A percentile compares a stretch with the other conserved stretches of the same genome.
Conservation (phyloP, 1,140 invertebrate species). For the Ganaspis sp. region DNA sequence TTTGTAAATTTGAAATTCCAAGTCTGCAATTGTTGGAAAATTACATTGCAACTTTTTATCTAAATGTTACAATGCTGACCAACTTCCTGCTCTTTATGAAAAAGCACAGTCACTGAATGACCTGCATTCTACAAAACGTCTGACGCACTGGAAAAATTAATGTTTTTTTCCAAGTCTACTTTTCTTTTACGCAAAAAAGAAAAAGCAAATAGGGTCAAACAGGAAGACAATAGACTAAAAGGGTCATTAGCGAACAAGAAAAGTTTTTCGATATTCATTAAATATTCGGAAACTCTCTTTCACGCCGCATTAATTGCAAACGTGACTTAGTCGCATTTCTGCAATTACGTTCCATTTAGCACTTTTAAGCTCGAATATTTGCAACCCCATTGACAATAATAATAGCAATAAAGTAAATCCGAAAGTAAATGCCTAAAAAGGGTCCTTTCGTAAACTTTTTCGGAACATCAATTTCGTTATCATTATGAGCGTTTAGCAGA, state of each 20-base stretch:
- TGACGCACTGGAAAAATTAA: background rate
- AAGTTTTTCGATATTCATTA: no score
- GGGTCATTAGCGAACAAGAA: no score
- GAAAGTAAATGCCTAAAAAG: background rate
- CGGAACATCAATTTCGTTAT: background rate
- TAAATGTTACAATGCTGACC: conserved; percentile 9
- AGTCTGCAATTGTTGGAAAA: background rate
- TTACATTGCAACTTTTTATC: conserved; percentile 4
- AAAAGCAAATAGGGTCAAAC: background rate
- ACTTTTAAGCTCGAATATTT: background rate
- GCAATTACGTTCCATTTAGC: background rate
- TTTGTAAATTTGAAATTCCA: background rate
- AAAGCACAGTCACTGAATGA: background rate
- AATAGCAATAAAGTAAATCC: background rate
- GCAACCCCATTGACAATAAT: background rate
- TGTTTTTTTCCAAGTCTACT: background rate
- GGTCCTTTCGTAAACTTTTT: background rate
- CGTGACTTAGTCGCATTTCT: background rate
- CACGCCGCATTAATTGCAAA: conserved; percentile 8
- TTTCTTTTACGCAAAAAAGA: background rate
- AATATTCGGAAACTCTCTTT: background rate
- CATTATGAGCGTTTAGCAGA: background rate
- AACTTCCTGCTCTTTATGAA: background rate
- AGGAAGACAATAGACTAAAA: no score
- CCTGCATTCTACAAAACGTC: background rate